Evolutionary conservation across 2,113 vertebrate genomes (phyloP).

Genomic region (Amphiprion percula): DNA sequence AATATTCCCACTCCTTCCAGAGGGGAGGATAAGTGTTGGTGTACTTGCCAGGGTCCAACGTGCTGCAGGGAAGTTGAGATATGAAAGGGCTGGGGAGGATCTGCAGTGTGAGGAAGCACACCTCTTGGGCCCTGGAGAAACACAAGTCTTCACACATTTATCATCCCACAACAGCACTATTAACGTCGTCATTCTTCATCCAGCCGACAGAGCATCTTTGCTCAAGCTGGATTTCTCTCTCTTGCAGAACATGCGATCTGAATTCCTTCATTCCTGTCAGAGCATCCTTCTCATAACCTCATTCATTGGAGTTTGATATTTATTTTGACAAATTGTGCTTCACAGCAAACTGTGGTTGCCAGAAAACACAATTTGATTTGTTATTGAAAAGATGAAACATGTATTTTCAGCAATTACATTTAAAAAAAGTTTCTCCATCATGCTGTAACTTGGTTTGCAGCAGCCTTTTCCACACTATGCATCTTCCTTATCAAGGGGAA

Average conservation of each 20-base stretch:
- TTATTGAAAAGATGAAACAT: slow-evolving; percentile 30
- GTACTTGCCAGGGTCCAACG: slow-evolving; percentile 43
- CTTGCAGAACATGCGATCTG: slow-evolving; percentile 46
- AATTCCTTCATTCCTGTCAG: slow-evolving; percentile 56
- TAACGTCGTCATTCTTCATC: slow-evolving; percentile 45
- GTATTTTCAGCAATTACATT: slow-evolving; percentile 1
- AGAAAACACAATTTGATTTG: slow-evolving; percentile 15
- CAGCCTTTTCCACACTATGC: slow-evolving; percentile 8
- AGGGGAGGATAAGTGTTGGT: slow-evolving; percentile 48
- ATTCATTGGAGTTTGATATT: slow-evolving; percentile 17
- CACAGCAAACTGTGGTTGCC: slow-evolving; percentile 19
- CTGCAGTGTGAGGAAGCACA: slow-evolving; percentile 45
- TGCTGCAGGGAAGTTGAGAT: slow-evolving; percentile 42
- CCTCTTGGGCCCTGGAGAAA: slow-evolving; percentile 47
- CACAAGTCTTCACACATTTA: slow-evolving; percentile 56
- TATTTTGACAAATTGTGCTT: slow-evolving; percentile 21
- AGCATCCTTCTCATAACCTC: slow-evolving; percentile 44
- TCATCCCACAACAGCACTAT: slow-evolving; percentile 61
- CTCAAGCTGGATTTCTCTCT: slow-evolving; percentile 19
- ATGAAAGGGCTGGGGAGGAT: slow-evolving; percentile 50
- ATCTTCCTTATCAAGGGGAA: slow-evolving; percentile 13
- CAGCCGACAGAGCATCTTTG: slow-evolving; percentile 20
- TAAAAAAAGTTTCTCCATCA: background rate
- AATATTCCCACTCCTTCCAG: slow-evolving; percentile 68
- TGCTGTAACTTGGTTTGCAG: slow-evolving; percentile 13